Base-by-base conservation (phyloP, 2,113 vertebrate species). In the Reinhardtius hippoglossoides region DNA sequence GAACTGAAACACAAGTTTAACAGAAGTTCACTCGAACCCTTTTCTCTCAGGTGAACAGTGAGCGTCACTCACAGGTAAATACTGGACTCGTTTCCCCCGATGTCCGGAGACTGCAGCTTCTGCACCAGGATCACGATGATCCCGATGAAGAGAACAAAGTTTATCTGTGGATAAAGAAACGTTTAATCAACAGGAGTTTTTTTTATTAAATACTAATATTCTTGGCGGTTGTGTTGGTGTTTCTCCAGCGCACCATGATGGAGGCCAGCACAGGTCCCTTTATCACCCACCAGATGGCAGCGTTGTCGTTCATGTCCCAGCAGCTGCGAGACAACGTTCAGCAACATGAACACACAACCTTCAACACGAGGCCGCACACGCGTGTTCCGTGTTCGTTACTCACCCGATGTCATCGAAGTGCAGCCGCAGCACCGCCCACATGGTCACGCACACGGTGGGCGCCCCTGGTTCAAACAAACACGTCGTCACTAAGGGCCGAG, bases 231-330 rank as follows among this genome's bases (percentile, higher is more conserved):
- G 40, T 13, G 12, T 10, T 42, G 40, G 0, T 13, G 40, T 50
- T 50, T n/a, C 50, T 54, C 20, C 6, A 14, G 16, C 95, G 92
- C 89, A 99, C 98, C 97, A 99, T 99, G 46, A 99, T 99, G 0
- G 97, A 99, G 3, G 95, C 96, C 57, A 99, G 94, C 75, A 99
- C 98, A 0, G 98, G 98, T 67, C 97, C 98, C 81, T 99, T 99
- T 82, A 99, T 99, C 78, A 99, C 96, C 98, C 98, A 99, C 98
- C 98, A 99, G 93, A 99, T 95, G 89, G 96, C 97, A 14, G 96
- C 96, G 65, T 96, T 95, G 91, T 97, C 95, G 65, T 99, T 99
- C 93, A 96, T 97, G 71, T 99, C 98, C 97, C 98, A 99, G 87
- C 98, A 99, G 67, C 98, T 99, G 82, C 2, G 35, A 40, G 10